phyloP scores from a whole-genome alignment of 2,888 invertebrate species.

The Mimumesa dahlbomi region DNA sequence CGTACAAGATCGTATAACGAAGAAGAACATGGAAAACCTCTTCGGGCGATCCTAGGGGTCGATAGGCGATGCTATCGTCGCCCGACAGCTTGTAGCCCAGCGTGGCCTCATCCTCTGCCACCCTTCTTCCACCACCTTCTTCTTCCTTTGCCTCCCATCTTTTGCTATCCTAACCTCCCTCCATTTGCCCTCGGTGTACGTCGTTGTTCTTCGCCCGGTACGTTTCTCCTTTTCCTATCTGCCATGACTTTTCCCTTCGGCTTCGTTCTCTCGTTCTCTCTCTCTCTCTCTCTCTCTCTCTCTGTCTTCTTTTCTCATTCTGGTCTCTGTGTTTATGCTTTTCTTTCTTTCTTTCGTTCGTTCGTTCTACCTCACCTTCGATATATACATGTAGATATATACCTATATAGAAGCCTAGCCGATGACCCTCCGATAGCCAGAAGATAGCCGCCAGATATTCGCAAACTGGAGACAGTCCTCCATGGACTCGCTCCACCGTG shows the following conservation, averaged over 20 bases:
- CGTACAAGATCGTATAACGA: constrained; percentile 79
- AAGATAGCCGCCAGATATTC: constrained; percentile 72
- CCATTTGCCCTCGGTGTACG: constrained; percentile 28
- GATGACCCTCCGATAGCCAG: constrained; percentile 68
- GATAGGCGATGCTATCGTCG: constrained; percentile 79
- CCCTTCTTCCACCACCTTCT: constrained; percentile 28
- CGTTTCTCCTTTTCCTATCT: constrained; percentile 33
- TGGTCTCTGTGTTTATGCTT: too few relatives aligned
- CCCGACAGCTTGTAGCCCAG: constrained; percentile 77
- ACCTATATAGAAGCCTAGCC: constrained; percentile 49
- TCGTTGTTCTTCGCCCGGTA: constrained; percentile 39
- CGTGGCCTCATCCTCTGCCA: constrained; percentile 61
- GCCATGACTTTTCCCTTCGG: constrained; percentile 27
- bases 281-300: constrained; percentile 19
- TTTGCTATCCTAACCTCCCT: constrained; percentile 37
- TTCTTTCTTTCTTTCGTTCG: constrained; percentile 45
- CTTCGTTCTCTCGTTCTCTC: background rate
- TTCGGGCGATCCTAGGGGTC: constrained; percentile 78
- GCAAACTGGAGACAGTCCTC: constrained; percentile 67
- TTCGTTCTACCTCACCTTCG: constrained; percentile 33
- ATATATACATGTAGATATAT: constrained; percentile 38
- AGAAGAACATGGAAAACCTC: constrained; percentile 80
- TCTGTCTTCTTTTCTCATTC: background rate
- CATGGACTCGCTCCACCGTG: constrained; percentile 55
- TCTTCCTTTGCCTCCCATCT: constrained; percentile 19